A percentile compares a stretch with the other conserved stretches of the same genome.
These are phyloP conservation scores for Stenichneumon culpator DNA, from an alignment of 2,888 invertebrate genomes.

Conservation along the genomic window DNA sequence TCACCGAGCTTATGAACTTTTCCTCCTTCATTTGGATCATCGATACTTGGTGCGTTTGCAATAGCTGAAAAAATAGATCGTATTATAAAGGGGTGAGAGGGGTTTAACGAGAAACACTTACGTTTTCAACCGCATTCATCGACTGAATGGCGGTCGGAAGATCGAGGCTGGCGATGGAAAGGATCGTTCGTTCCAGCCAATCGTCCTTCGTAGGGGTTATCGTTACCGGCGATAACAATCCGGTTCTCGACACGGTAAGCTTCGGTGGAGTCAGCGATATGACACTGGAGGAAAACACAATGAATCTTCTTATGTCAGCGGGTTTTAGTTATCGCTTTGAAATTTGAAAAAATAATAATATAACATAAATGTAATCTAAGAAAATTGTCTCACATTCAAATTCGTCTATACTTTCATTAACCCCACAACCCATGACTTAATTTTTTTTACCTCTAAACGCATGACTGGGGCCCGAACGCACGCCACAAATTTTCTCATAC, in stretches of 20 bases:
- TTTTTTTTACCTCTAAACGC: too few species aligned
- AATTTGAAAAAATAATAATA: background rate
- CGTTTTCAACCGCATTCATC: slow-evolving; percentile 90
- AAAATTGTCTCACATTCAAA: background rate
- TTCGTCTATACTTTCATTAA: background rate
- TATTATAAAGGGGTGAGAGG: too few species aligned
- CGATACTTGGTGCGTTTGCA: slow-evolving; percentile 80
- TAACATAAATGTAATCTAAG: background rate
- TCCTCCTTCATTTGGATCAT: slow-evolving; percentile 82
- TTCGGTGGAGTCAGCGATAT: slow-evolving; percentile 87
- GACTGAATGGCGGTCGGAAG: slow-evolving; percentile 88
- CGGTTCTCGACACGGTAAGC: slow-evolving; percentile 81
- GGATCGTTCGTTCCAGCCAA: slow-evolving; percentile 86
- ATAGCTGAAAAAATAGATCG: slow-evolving; percentile 73
- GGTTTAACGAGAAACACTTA: slow-evolving; percentile 77
- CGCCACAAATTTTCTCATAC: too few species aligned
- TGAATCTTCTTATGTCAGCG: slow-evolving; percentile 9
- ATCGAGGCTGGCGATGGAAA: slow-evolving; percentile 89
- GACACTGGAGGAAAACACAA: slow-evolving; percentile 82
- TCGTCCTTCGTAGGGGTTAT: slow-evolving; percentile 85
- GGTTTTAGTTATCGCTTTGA: background rate
- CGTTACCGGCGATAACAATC: slow-evolving; percentile 84
- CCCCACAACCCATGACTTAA: too few species aligned
- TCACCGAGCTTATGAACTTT: slow-evolving; percentile 82
- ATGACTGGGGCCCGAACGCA: too few species aligned